Evolutionary conservation across 2,797 vertebrate species (phyloP).

Genomic region (Rousettus madagascariensis): DNA sequence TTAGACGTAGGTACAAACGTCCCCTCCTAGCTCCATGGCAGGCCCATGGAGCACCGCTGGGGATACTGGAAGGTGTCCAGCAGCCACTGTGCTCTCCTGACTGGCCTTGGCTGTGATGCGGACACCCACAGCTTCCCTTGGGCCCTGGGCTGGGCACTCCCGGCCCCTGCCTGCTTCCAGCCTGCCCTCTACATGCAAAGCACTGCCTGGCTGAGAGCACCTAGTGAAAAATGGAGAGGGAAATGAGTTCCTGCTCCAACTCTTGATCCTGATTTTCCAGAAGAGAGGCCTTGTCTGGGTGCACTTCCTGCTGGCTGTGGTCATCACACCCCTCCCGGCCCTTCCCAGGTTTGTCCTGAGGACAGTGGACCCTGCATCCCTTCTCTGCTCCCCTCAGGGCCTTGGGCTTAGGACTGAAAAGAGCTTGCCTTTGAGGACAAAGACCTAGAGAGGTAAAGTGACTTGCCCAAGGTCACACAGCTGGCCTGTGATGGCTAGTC

Average conservation of each 20-base stretch:
- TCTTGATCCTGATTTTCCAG: not conserved
- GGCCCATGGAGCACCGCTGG: accelerated
- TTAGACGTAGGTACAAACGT: not conserved
- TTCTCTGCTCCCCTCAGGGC: not conserved
- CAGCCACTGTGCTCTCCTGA: not conserved
- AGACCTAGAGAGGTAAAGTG: not conserved
- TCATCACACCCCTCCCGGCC: not conserved
- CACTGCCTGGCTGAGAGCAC: not conserved
- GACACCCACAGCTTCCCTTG: accelerated
- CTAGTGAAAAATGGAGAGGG: not conserved
- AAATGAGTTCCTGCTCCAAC: not conserved
- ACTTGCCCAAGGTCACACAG: not conserved
- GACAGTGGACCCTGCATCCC: not conserved
- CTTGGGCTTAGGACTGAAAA: not conserved
- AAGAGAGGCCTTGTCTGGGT: not conserved
- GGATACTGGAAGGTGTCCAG: not conserved
- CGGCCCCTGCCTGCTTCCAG: not conserved
- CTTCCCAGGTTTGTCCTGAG: not conserved
- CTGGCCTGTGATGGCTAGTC: not conserved
- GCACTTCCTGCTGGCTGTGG: not conserved
- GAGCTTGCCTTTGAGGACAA: not conserved
- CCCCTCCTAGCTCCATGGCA: not conserved
- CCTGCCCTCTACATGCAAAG: not conserved
- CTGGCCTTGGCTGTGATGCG: not conserved
- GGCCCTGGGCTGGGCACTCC: not conserved